These are phyloP conservation scores for Drosophila ochracea DNA, from an alignment of 2,888 invertebrate species.

Conservation along the genomic window DNA sequence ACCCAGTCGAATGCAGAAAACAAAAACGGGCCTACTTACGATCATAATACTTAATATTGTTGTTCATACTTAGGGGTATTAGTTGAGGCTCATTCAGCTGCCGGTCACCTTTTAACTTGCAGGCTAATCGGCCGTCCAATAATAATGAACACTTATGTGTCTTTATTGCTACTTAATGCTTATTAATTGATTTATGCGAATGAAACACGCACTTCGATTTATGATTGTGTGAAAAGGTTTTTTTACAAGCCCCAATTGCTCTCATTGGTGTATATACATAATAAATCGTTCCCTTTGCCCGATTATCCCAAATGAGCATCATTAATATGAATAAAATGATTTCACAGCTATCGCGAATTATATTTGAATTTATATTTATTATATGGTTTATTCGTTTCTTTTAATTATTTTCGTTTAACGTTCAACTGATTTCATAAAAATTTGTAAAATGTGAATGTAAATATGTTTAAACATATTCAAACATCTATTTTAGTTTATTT, in stretches of 20 bases:
- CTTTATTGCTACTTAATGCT: conserved; percentile 57
- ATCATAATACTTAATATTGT: conserved; percentile 29
- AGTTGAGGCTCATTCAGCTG: conserved; percentile 6
- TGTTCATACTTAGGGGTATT: conserved; percentile 18
- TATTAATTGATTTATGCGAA: conserved; percentile 67
- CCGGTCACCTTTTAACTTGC: conserved; percentile 49
- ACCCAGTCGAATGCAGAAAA: conserved; percentile 41
- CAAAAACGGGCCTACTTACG: conserved; percentile 19
- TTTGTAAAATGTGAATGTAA: background rate
- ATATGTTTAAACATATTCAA: background rate
- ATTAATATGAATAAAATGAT: conserved; percentile 8
- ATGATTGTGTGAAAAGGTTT: conserved; percentile 76
- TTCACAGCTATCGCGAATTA: background rate
- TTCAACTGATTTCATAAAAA: background rate
- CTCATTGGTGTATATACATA: background rate
- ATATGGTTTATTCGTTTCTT: conserved; percentile 1
- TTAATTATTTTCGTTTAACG: background rate
- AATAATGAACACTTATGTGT: conserved; percentile 14
- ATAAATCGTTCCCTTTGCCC: conserved; percentile 3
- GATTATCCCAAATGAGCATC: conserved; percentile 6
- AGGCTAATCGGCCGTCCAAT: conserved; percentile 47
- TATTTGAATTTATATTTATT: background rate
- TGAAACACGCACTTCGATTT: conserved; percentile 63
- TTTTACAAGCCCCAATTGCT: conserved; percentile 32
- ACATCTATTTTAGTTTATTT: background rate